Evolutionary conservation across 37 sponge, comb jelly and placozoan species (phyloP).

Genomic region (Petrosia ficiformis): DNA sequence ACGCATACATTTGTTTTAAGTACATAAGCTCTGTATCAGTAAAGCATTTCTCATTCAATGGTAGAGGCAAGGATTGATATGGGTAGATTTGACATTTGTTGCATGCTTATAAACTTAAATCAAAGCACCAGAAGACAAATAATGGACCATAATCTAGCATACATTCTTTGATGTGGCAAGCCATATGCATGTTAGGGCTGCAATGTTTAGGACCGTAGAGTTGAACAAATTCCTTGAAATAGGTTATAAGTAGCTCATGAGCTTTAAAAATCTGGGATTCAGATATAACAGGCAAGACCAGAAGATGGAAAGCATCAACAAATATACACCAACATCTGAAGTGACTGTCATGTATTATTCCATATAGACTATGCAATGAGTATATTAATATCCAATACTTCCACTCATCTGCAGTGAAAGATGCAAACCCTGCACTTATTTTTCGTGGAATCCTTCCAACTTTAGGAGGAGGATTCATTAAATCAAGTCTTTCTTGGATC

Average conservation of each 20-base stretch:
- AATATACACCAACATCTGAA: constrained; percentile 28
- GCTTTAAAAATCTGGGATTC: constrained; percentile 2
- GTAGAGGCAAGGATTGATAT: too few species aligned
- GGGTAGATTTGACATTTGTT: too few species aligned
- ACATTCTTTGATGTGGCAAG: too few species aligned
- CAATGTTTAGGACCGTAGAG: too few species aligned
- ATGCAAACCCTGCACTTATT: constrained; percentile 15
- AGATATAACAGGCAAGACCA: constrained; percentile 3
- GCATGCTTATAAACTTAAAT: too few species aligned
- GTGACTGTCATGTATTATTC: constrained; percentile 6
- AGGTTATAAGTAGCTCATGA: constrained; percentile 16
- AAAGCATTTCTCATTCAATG: too few species aligned
- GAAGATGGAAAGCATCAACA: constrained; percentile 17
- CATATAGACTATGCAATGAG: constrained; percentile 16
- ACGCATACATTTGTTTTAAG: constrained; percentile 8
- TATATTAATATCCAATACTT: constrained; percentile 33
- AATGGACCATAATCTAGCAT: too few species aligned
- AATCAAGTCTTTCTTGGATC: constrained; percentile 21
- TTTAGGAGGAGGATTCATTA: constrained; percentile 3
- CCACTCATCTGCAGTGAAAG: constrained; percentile 53
- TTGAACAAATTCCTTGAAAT: constrained; percentile 19
- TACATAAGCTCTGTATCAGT: too few species aligned
- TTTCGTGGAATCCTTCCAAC: constrained; percentile 29
- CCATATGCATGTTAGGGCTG: too few species aligned
- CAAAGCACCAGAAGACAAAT: too few species aligned